Conservation (phyloP, 2,888 invertebrate genomes). For the Cryptocephalus primarius region DNA sequence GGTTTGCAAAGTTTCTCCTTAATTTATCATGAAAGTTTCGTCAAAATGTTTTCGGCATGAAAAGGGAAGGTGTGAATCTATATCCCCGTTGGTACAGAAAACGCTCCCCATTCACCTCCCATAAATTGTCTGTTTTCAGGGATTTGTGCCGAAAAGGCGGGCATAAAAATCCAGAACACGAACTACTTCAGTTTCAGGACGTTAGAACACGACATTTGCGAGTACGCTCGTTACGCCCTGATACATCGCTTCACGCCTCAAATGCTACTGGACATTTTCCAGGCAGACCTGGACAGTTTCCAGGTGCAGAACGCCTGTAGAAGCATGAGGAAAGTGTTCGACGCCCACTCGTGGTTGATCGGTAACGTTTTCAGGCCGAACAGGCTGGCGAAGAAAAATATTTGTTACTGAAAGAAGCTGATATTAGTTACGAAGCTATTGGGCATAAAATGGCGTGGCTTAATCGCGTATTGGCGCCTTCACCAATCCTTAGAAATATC, state of each 20-base stretch:
- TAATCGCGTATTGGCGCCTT: no score
- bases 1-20: no score
- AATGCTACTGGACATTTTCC: constrained; percentile 9
- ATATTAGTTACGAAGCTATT: no score
- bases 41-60: no score
- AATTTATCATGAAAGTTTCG: no score
- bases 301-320: constrained; percentile 7
- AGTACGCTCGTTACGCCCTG: constrained; percentile 13
- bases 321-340: constrained; percentile 4
- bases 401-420: constrained; percentile 7
- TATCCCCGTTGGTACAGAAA: no score
- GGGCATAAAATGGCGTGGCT: no score
- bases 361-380: constrained; percentile 10
- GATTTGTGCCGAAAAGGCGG: constrained; percentile 17
- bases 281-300: constrained; percentile 3
- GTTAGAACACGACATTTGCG: constrained; percentile 12
- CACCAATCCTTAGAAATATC: no score
- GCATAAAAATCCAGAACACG: constrained; percentile 11
- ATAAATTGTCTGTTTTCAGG: constrained; percentile 14
- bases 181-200: constrained; percentile 12
- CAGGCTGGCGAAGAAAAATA: constrained; percentile 6
- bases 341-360: constrained; percentile 12
- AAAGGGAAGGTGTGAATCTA: no score
- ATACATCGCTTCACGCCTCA: constrained; percentile 16
- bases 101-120: no score